phyloP scores from a whole-genome alignment of 2,888 invertebrate species.

The Brachyptera risi region DNA sequence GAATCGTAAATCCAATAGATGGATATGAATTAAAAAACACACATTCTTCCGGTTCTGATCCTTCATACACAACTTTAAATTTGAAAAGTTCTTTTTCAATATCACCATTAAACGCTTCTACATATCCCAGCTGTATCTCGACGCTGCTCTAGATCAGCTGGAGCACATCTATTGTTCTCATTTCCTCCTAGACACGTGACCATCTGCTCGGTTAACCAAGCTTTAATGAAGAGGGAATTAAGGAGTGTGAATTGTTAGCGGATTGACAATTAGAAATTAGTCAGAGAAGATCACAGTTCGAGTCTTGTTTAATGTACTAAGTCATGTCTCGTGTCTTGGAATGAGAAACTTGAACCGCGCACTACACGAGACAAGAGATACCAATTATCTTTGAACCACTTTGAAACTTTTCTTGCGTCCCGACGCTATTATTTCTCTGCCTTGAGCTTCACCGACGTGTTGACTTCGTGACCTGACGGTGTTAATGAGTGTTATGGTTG shows the following conservation, averaged over 20 bases:
- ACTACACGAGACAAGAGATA: neutral
- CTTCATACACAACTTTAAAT: too few species aligned
- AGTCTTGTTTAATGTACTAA: neutral
- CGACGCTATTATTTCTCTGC: neutral
- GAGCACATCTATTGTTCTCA: too few species aligned
- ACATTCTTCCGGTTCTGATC: too few species aligned
- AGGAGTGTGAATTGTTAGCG: neutral
- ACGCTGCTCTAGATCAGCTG: too few species aligned
- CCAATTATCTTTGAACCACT: neutral
- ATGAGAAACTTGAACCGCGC: neutral
- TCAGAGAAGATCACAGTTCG: neutral
- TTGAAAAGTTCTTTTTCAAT: too few species aligned
- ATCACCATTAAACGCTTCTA: too few species aligned
- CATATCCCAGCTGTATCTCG: too few species aligned
- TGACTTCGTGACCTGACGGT: neutral
- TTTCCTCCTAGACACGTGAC: too few species aligned
- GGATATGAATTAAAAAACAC: too few species aligned
- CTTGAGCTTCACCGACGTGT: neutral
- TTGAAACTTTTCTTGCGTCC: constrained; percentile 1
- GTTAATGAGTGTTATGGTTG: neutral
- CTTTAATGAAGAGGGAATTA: too few species aligned
- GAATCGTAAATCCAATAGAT: too few species aligned
- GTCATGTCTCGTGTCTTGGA: neutral
- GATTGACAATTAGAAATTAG: constrained; percentile 29
- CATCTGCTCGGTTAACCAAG: too few species aligned